A percentile compares a stretch with the other conserved stretches of the same genome.
phyloP scores from a whole-genome alignment of 2,797 vertebrate genomes.

The Pyrocephalus nanus region DNA sequence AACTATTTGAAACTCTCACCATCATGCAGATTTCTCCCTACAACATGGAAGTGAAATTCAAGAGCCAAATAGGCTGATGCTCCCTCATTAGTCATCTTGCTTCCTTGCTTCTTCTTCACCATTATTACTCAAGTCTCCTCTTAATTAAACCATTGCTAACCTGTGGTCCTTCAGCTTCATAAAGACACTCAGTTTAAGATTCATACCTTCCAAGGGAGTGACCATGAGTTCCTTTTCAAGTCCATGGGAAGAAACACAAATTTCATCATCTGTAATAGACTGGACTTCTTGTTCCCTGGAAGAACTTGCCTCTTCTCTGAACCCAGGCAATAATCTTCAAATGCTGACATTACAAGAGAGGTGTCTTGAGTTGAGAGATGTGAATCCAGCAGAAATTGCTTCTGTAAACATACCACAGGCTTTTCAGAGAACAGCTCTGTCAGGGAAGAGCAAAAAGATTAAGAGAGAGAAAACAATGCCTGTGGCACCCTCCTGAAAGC shows the following conservation, averaged over 20 bases:
- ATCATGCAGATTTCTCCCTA: not conserved
- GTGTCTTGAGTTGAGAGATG: not conserved
- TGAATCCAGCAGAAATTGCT: not conserved
- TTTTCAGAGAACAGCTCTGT: not conserved
- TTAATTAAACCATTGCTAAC: not conserved
- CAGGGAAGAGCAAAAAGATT: not conserved
- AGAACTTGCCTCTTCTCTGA: not conserved
- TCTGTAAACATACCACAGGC: not conserved
- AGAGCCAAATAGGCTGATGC: not conserved
- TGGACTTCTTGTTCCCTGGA: not conserved
- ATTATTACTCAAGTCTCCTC: not conserved
- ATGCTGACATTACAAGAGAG: not conserved
- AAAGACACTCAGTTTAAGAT: not conserved
- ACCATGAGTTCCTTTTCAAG: not conserved
- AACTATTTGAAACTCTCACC: not conserved
- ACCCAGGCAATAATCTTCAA: not conserved
- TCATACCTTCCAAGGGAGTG: not conserved
- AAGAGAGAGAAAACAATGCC: not conserved
- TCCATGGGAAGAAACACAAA: not conserved
- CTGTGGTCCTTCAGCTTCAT: not conserved
- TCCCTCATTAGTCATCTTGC: not conserved
- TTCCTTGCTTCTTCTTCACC: not conserved
- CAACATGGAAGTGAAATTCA: not conserved
- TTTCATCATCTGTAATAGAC: not conserved
- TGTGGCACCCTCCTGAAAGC: not conserved